Base-by-base conservation (phyloP, 2,113 vertebrate species). In the Ictalurus punctatus region DNA sequence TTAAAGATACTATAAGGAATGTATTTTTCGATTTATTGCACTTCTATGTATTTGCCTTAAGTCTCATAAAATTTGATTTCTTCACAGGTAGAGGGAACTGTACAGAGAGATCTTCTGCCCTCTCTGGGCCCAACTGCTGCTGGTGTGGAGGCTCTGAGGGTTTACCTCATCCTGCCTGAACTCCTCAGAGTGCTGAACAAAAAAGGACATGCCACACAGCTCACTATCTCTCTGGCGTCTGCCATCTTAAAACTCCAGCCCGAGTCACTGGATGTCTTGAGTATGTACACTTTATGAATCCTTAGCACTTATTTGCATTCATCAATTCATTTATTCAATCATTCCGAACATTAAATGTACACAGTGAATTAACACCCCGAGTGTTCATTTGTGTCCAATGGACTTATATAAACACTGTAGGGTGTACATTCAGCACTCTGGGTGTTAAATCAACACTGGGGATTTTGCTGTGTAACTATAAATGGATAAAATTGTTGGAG, bases 131-230 rank as follows among this genome's bases (percentile, higher is more conserved):
- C 40, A 14, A 74, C 59, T 17, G 88, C 90, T 67, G 7, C 67
- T 52, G 65, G 85, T 25, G 83, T 86, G 56, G 93, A 94, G 63
- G 81, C 84, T 27, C 81, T 93, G 37, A 92, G 92, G 58, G 40
- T 93, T 87, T 94, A 92, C 61, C 89, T 93, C 37, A 82, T 94
- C 34, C 83, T 94, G 17, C 91, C 92, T 4, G 91, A 92, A 73
- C 90, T 93, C 59, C 81, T 93, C 59, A 52, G 85, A 30, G 88
- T 85, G 27, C 84, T 90, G 63, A 6, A 76, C n/a, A 34, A 82
- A 74, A 83, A 34, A 27, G 8, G 84, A 0, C 27, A 19, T 13
- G 23, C 34, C 69, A 54, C 27, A n/a, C 58, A 90, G 6, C 85
- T 95, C 0, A 56, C 91, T 0, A 30, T 89, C 23, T 84, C 52